These are phyloP conservation scores for Ctenodactylus gundi DNA, from an alignment of 2,113 vertebrate species.

Conservation along the genomic window DNA sequence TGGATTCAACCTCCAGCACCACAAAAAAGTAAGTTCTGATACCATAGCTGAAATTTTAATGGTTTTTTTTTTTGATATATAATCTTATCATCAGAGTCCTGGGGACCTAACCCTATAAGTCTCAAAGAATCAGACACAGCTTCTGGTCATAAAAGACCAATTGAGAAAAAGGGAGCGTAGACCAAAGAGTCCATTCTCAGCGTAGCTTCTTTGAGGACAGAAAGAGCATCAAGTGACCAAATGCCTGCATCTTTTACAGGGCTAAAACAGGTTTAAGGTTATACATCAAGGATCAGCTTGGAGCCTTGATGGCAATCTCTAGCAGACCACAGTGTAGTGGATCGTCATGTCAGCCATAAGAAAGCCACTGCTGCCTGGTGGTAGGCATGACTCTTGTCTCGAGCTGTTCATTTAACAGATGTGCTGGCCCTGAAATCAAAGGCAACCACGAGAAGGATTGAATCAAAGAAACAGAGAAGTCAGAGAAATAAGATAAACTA, in stretches of 20 bases:
- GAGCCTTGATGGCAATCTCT: background rate
- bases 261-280: background rate
- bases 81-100: background rate
- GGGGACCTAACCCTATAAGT: too few relatives aligned
- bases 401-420: background rate
- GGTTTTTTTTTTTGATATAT: too few relatives aligned
- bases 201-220: background rate
- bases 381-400: background rate
- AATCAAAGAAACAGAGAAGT: background rate
- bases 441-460: background rate
- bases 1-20: too few relatives aligned
- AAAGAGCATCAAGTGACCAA: background rate
- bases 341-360: background rate
- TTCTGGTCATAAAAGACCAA: background rate
- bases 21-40: too few relatives aligned
- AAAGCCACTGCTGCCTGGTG: background rate
- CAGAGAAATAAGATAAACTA: background rate
- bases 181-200: background rate
- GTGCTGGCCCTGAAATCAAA: background rate
- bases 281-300: background rate
- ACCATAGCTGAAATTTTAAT: background rate
- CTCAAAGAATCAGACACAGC: background rate
- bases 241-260: background rate
- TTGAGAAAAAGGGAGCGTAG: background rate
- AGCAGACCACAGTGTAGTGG: background rate